phyloP scores from a whole-genome alignment of 2,113 vertebrate species.

The Thalassarche chlororhynchos region DNA sequence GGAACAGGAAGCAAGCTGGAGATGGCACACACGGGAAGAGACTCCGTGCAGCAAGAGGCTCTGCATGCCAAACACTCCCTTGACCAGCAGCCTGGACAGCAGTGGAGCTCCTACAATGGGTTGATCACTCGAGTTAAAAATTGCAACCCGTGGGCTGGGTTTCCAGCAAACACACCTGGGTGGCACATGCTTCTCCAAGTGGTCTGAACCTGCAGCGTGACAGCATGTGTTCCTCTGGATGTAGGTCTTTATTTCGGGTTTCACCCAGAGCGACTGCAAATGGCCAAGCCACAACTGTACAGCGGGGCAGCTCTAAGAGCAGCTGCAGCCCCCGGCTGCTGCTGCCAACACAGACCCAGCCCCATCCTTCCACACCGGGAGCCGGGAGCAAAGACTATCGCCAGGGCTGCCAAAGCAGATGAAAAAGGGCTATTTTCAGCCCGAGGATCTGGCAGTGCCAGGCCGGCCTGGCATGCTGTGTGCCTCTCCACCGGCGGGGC shows the following conservation, averaged over 20 bases:
- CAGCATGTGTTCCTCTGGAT: not conserved
- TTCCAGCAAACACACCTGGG: not conserved
- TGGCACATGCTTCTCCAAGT: not conserved
- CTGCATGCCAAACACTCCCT: not conserved
- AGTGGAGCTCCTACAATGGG: not conserved
- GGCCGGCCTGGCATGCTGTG: not conserved
- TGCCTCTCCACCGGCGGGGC: not conserved
- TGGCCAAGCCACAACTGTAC: rapidly evolving
- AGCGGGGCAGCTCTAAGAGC: not conserved
- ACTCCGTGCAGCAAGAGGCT: not conserved
- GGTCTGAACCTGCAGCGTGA: not conserved
- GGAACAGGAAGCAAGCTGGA: not conserved
- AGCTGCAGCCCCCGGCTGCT: not conserved
- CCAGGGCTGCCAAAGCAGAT: not conserved
- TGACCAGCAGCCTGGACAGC: not conserved
- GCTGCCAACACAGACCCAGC: not conserved
- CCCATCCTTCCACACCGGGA: not conserved
- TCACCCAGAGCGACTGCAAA: not conserved
- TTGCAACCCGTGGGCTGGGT: not conserved
- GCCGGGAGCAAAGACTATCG: not conserved
- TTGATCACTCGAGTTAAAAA: not conserved
- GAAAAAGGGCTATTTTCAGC: not conserved
- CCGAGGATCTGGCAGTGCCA: not conserved
- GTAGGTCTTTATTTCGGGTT: not conserved
- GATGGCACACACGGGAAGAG: not conserved